phyloP scores from a whole-genome alignment of 2,888 invertebrate species.

The Euplagia quadripunctaria region DNA sequence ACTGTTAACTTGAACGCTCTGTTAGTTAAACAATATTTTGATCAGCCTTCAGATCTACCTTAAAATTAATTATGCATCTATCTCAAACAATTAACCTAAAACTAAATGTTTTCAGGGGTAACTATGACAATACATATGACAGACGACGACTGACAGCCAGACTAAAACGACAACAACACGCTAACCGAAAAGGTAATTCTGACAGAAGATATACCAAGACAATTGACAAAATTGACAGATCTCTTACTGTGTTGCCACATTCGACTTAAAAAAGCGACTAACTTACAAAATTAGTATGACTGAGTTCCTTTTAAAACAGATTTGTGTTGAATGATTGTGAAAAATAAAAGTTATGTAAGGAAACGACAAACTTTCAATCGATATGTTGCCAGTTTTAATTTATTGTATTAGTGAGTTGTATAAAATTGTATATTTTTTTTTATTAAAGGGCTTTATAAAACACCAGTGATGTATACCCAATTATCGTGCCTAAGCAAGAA shows the following conservation, averaged over 20 bases:
- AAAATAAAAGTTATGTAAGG: background rate
- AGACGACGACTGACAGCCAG: slow-evolving; percentile 63
- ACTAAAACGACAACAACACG: slow-evolving; percentile 61
- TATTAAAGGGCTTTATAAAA: no score
- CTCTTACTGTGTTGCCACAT: slow-evolving; percentile 11
- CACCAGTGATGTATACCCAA: no score
- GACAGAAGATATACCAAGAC: slow-evolving; percentile 33
- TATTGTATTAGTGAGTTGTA: background rate
- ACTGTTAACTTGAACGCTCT: no score
- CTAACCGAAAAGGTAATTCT: slow-evolving; percentile 36
- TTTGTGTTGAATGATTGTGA: background rate
- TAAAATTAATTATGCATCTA: background rate
- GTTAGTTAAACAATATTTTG: no score
- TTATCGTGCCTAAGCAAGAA: no score
- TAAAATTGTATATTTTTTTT: background rate
- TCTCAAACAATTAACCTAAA: background rate
- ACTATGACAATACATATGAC: slow-evolving; percentile 57
- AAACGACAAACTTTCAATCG: background rate
- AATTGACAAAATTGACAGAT: slow-evolving; percentile 46
- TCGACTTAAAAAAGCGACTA: slow-evolving; percentile 1
- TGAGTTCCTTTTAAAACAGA: background rate
- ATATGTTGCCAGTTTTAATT: background rate
- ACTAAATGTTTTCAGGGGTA: slow-evolving; percentile 55
- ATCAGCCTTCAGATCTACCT: background rate
- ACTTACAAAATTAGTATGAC: background rate